Evolutionary conservation across 2,888 invertebrate genomes (phyloP).

Genomic region (Cheilosia pagana): DNA sequence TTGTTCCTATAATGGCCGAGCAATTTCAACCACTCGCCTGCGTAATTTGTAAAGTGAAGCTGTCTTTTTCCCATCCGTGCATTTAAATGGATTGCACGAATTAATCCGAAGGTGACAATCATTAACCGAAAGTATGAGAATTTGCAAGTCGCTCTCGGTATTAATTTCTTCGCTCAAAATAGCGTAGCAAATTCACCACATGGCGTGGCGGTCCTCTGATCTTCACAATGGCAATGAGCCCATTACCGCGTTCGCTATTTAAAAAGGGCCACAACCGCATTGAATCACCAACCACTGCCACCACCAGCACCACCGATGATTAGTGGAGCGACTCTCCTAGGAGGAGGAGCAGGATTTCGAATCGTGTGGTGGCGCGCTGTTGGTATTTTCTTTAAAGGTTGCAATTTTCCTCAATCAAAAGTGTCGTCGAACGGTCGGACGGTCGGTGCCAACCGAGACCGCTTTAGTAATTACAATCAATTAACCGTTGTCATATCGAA

Average conservation of each 20-base stretch:
- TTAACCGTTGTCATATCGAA: conserved; percentile 74
- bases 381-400: conserved; percentile 62
- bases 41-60: conserved; percentile 54
- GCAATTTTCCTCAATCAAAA: conserved; percentile 74
- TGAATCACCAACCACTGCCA: not conserved
- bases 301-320: conserved; percentile 30
- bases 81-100: conserved; percentile 52
- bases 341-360: conserved; percentile 17
- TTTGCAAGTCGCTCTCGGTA: conserved; percentile 66
- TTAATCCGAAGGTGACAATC: conserved; percentile 73
- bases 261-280: conserved; percentile 27
- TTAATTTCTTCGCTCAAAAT: conserved; percentile 35
- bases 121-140: conserved; percentile 73
- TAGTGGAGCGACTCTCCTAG: conserved; percentile 36
- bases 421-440: conserved; percentile 48
- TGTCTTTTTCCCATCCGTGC: conserved; percentile 21
- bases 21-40: conserved; percentile 57
- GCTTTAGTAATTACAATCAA: conserved; percentile 72
- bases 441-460: conserved; percentile 3
- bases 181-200: conserved; percentile 26
- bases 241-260: conserved; percentile 60
- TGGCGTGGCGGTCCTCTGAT: conserved; percentile 53
- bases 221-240: conserved; percentile 51
- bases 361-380: conserved; percentile 22
- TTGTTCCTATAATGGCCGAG: conserved; percentile 32